These are phyloP conservation scores for Hemithea aestivaria DNA, from an alignment of 2,888 invertebrate species.

Conservation along the genomic window DNA sequence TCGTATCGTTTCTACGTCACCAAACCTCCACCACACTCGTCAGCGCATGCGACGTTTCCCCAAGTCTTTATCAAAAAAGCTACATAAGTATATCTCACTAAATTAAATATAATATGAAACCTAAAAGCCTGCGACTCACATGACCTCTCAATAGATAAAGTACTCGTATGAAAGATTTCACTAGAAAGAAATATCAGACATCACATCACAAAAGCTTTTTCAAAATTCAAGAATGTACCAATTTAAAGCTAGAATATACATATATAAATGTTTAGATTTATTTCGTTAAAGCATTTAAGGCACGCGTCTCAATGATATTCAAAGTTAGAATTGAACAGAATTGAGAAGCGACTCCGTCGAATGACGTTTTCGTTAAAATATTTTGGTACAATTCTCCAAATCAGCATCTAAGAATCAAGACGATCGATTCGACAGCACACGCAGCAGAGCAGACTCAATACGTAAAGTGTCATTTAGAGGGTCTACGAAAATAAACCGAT, in stretches of 20 bases:
- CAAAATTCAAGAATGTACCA: conserved; percentile 68
- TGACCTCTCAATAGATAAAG: conserved; percentile 22
- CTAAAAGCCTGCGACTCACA: conserved; percentile 44
- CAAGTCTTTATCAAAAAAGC: conserved; percentile 26
- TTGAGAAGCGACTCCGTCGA: conserved; percentile 9
- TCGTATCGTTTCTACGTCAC: conserved; percentile 50
- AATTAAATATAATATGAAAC: conserved; percentile 27
- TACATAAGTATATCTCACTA: conserved; percentile 21
- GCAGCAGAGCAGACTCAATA: conserved; percentile 75
- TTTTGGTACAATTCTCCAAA: conserved; percentile 65
- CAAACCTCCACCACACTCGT: conserved; percentile 66
- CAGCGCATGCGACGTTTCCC: conserved; percentile 65
- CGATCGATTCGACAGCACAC: conserved; percentile 72
- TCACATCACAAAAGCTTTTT: conserved; percentile 76
- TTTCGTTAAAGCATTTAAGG: no score
- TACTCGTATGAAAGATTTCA: conserved; percentile 22
- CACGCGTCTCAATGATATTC: conserved; percentile 7
- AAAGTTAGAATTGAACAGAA: conserved; percentile 9
- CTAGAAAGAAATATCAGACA: conserved; percentile 47
- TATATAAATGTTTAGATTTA: not conserved
- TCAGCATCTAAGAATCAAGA: conserved; percentile 68
- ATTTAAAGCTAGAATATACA: conserved; percentile 22
- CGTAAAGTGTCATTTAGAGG: conserved; percentile 56
- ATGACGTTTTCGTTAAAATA: conserved; percentile 16
- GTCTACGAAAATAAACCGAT: conserved; percentile 73